Evolutionary conservation across 2,113 vertebrate genomes (phyloP).

Genomic region (Nothobranchius kuhntae): DNA sequence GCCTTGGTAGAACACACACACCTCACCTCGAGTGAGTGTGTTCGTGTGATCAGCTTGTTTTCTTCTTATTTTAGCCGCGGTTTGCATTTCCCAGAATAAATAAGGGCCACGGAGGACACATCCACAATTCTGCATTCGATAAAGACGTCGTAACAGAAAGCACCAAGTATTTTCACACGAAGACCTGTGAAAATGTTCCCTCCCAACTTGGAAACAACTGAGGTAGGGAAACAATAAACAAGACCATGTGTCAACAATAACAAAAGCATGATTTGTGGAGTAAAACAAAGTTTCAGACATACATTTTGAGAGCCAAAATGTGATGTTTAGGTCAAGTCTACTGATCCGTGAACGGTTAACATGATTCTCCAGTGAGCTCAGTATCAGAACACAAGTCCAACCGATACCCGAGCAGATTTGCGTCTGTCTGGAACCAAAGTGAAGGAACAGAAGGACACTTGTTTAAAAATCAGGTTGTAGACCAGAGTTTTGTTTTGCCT

Average conservation of each 20-base stretch:
- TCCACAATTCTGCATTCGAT: slow-evolving; percentile 23
- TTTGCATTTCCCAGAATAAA: slow-evolving; percentile 41
- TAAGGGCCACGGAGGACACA: slow-evolving; percentile 45
- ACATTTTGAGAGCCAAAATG: slow-evolving; percentile 20
- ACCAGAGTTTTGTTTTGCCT: slow-evolving; percentile 19
- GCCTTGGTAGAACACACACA: slow-evolving; percentile 20
- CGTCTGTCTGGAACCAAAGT: slow-evolving; percentile 26
- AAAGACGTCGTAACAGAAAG: slow-evolving; percentile 41
- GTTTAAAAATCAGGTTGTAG: slow-evolving; percentile 27
- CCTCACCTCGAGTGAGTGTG: neutral
- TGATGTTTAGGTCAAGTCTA: slow-evolving; percentile 7
- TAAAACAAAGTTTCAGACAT: slow-evolving; percentile 27
- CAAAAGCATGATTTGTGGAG: slow-evolving; percentile 18
- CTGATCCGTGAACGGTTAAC: neutral
- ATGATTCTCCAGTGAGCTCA: slow-evolving; percentile 17
- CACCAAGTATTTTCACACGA: slow-evolving; percentile 48
- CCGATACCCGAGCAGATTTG: slow-evolving; percentile 22
- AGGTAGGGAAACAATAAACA: slow-evolving; percentile 71
- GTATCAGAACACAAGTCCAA: slow-evolving; percentile 12
- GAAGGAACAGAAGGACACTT: slow-evolving; percentile 57
- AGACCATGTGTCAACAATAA: slow-evolving; percentile 18
- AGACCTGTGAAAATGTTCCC: slow-evolving; percentile 56
- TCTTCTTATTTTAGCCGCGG: slow-evolving; percentile 27
- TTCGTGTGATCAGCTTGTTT: slow-evolving; percentile 2
- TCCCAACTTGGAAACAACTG: slow-evolving; percentile 50